A percentile compares a stretch with the other conserved stretches of the same genome.
Conservation (phyloP, 2,888 invertebrate species). For the Adelphocoris suturalis region DNA sequence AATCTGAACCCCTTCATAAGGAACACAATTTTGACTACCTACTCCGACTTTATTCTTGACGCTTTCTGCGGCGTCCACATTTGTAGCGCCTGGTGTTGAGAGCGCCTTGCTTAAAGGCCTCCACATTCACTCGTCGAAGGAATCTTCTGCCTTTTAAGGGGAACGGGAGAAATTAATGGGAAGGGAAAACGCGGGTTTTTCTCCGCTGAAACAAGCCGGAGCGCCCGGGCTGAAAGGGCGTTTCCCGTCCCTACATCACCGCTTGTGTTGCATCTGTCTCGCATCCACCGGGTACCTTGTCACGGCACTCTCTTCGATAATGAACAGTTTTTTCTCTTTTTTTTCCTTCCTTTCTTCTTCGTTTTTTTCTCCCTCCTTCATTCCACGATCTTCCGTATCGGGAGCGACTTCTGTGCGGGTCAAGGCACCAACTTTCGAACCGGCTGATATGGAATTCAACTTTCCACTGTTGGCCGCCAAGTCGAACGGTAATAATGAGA, state of each 20-base stretch:
- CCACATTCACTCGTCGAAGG: conserved; percentile 17
- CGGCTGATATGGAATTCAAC: conserved; percentile 42
- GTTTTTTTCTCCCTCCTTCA: background rate
- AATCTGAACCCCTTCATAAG: too few species aligned
- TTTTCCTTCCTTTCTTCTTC: background rate
- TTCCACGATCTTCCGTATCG: background rate
- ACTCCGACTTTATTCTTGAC: too few species aligned
- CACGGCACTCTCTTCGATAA: conserved; percentile 28
- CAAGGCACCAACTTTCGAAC: conserved; percentile 30
- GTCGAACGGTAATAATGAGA: background rate
- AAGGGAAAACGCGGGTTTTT: conserved; percentile 1
- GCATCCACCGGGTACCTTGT: background rate
- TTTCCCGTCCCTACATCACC: background rate
- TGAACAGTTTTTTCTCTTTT: conserved; percentile 3
- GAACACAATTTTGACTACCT: too few species aligned
- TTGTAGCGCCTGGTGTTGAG: too few species aligned
- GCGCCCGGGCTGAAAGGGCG: background rate
- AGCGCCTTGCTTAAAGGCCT: too few species aligned
- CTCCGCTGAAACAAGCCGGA: background rate
- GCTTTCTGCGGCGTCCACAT: too few species aligned
- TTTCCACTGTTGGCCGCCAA: background rate
- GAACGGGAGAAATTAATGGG: conserved; percentile 22
- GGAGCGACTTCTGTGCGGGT: conserved; percentile 16
- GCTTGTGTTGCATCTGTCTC: background rate
- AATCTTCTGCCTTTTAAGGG: conserved; percentile 27